These are phyloP conservation scores for Scaptomyza caliginosa DNA, from an alignment of 2,888 invertebrate genomes.

Conservation along the genomic window DNA sequence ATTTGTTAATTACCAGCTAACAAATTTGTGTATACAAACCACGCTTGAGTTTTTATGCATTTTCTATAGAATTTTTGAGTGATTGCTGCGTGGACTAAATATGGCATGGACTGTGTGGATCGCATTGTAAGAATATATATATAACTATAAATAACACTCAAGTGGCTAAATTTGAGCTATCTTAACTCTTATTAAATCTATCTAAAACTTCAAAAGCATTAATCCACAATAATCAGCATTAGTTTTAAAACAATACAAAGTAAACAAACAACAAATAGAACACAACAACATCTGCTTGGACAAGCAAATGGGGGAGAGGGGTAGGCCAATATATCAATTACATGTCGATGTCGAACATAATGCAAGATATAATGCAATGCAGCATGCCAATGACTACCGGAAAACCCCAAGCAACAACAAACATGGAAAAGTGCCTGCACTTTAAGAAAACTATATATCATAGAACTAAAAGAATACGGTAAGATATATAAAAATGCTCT, in stretches of 20 bases:
- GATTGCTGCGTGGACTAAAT: slow-evolving; percentile 45
- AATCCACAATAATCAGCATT: slow-evolving; percentile 53
- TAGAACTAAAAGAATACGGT: no score
- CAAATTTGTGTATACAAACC: slow-evolving; percentile 80
- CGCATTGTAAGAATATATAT: background rate
- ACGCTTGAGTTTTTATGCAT: slow-evolving; percentile 75
- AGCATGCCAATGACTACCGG: slow-evolving; percentile 58
- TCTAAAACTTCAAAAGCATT: slow-evolving; percentile 28
- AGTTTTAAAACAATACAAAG: slow-evolving; percentile 63
- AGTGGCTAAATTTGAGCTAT: no score
- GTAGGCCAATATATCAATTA: slow-evolving; percentile 73
- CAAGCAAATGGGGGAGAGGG: slow-evolving; percentile 16
- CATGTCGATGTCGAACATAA: slow-evolving; percentile 69
- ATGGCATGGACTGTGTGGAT: slow-evolving; percentile 2
- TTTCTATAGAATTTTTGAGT: slow-evolving; percentile 78
- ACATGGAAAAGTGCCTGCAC: slow-evolving; percentile 37
- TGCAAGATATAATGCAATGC: slow-evolving; percentile 55
- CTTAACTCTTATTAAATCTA: no score
- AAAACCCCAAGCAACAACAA: slow-evolving; percentile 59
- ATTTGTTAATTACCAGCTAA: slow-evolving; percentile 81
- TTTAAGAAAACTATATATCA: background rate
- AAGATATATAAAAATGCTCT: no score
- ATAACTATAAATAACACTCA: no score
- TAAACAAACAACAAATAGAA: slow-evolving; percentile 60
- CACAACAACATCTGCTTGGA: slow-evolving; percentile 61